Evolutionary conservation across 1,140 invertebrate genomes (phyloP), one percentile per base, ranked within the genome.

Genomic region (Drosophila tristis): DNA sequence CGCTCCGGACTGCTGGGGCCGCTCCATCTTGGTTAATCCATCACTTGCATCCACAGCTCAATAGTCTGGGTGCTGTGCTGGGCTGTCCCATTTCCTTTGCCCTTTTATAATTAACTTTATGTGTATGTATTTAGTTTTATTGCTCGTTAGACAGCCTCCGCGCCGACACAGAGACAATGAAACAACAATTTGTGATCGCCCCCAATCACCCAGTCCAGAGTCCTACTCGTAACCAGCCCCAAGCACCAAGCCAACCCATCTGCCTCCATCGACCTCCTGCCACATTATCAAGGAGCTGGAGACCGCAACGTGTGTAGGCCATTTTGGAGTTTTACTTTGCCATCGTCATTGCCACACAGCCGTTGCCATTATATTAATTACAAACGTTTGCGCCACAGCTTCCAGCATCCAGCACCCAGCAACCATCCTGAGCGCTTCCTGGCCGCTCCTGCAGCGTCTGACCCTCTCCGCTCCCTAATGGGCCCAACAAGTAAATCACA

Each of bases 91-190:
- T 79, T 87, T 87, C 76, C 82, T 70, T 84, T 75, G 84, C 82
- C 84, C 84, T 89, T 87, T 89, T 87, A 87, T 87, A 87, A 87
- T 87, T 87, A 87, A 87, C 82, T 87, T 87, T 87, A 87, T 87
- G 82, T 89, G 84, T 87, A 87, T 87, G 82, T 87, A 87, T 87
- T 87, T 87, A 87, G 82, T 87, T 87, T 87, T 87, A 87, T 89
- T 87, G 84, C 82, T 87, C 82, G 82, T 89, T 87, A 87, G 82
- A 89, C 82, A 63, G 79, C 66, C 51, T 20, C 44, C n/a, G 31
- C 8, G 31, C 53, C 42, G 66, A 66, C 61, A 54, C 78, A 67
- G 63, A 80, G 84, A 87, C 82, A 87, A 87, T 87, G 82, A 87
- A 87, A 89, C 84, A 87, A 87, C 82, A 87, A 87, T 87, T 87